These are phyloP conservation scores for Chionoecetes opilio DNA, from an alignment of 1,140 invertebrate species.

Conservation along the genomic window DNA sequence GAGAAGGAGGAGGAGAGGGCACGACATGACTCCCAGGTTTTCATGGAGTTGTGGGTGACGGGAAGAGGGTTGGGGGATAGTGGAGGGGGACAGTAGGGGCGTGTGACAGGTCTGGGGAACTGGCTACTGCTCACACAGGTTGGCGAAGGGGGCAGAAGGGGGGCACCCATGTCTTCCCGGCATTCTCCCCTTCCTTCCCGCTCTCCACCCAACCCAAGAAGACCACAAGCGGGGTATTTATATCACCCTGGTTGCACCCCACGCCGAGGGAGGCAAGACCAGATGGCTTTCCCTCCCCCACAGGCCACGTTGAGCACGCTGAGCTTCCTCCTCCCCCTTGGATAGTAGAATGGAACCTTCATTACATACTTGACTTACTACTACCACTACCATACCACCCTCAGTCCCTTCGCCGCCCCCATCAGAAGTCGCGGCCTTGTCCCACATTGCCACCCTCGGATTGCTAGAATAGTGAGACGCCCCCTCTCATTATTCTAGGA, in stretches of 20 bases:
- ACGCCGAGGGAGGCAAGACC: constrained; percentile 2
- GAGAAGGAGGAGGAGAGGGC: background rate
- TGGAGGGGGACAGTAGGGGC: background rate
- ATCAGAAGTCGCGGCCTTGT: background rate
- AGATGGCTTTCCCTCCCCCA: constrained; percentile 2
- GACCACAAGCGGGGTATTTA: constrained; percentile 1
- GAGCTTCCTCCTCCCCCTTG: background rate
- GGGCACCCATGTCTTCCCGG: background rate
- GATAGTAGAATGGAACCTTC: constrained; percentile 10
- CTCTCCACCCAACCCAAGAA: background rate
- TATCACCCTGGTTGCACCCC: constrained; percentile 2
- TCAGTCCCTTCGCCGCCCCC: background rate
- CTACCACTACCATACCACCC: background rate
- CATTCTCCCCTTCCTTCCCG: background rate
- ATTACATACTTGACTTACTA: no score
- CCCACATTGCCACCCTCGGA: background rate
- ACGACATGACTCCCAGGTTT: background rate
- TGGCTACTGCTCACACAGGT: background rate
- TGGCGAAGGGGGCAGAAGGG: no score
- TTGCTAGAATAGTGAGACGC: background rate
- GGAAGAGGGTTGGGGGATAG: background rate
- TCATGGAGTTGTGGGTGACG: background rate
- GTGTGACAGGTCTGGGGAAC: constrained; percentile 57
- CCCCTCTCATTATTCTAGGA: background rate
- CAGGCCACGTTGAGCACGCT: background rate